Conservation (phyloP, 1,140 invertebrate genomes). For the Drosophila trapezifrons region DNA sequence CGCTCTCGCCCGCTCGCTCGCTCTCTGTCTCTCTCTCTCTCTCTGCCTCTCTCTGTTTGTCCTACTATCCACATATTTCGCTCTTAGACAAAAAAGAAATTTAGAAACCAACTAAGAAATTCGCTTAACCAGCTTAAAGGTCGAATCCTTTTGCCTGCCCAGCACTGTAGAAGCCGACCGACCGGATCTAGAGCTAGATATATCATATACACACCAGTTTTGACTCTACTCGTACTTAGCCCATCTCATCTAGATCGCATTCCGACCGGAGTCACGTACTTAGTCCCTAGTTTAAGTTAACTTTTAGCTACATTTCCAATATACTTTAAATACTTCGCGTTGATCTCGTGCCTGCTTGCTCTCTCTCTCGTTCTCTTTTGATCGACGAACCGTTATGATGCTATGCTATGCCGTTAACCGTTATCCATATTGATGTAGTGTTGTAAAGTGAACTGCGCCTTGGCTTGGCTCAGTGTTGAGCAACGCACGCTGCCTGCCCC, state of each 20-base stretch:
- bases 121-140: constrained; percentile 27
- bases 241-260: constrained; percentile 32
- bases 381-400: constrained; percentile 6
- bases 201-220: constrained; percentile 15
- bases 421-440: constrained; percentile 24
- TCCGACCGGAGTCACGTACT: constrained; percentile 22
- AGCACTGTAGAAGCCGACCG: constrained; percentile 36
- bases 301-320: constrained; percentile 21
- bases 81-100: constrained; percentile 31
- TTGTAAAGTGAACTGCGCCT: constrained; percentile 31
- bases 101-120: constrained; percentile 19
- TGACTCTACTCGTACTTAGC: constrained; percentile 18
- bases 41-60: constrained; percentile 24
- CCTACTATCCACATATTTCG: constrained; percentile 30
- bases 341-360: constrained; percentile 18
- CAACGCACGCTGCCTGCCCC: constrained; percentile 35
- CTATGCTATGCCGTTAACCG: neutral
- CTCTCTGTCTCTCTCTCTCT: constrained; percentile 21
- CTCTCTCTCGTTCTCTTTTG: neutral
- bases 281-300: constrained; percentile 52
- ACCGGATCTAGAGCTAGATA: constrained; percentile 37
- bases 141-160: constrained; percentile 40
- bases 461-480: constrained; percentile 25
- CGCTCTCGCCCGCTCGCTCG: neutral
- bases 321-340: constrained; percentile 16